A percentile compares a stretch with the other conserved stretches of the same genome.
phyloP scores from a whole-genome alignment of 1,140 invertebrate species.

The Papilio polytes region DNA sequence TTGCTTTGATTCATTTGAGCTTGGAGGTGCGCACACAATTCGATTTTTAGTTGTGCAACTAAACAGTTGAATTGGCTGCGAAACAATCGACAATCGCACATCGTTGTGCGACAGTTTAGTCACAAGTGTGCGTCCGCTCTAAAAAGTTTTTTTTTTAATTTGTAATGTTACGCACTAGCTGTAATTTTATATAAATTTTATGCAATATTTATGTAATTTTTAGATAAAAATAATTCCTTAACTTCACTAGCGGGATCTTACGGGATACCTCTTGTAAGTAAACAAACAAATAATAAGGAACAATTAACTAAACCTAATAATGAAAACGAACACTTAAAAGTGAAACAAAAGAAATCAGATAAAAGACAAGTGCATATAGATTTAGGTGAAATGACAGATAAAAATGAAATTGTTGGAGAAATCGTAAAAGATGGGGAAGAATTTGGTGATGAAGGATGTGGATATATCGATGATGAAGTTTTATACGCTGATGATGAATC shows the following conservation, averaged over 20 bases:
- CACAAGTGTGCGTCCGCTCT: too few species aligned
- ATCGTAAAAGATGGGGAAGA: constrained; percentile 1
- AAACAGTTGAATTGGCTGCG: too few species aligned
- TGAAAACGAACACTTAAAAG: neutral
- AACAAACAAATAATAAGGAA: neutral
- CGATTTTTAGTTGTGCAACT: too few species aligned
- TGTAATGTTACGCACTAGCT: too few species aligned
- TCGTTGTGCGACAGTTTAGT: too few species aligned
- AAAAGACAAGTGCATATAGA: constrained; percentile 21
- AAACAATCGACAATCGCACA: too few species aligned
- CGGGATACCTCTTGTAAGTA: neutral
- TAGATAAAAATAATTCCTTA: neutral
- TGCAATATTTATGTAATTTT: neutral
- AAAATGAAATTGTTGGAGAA: constrained; percentile 10
- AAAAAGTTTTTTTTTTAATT: too few species aligned
- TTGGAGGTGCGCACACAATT: too few species aligned
- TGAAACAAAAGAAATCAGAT: neutral
- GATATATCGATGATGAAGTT: constrained; percentile 27
- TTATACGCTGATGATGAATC: constrained; percentile 39
- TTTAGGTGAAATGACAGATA: neutral
- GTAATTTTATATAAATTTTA: too few species aligned
- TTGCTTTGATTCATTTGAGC: too few species aligned
- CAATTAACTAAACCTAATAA: neutral
- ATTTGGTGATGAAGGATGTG: constrained; percentile 17
- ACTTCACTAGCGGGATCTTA: constrained; percentile 13